Evolutionary conservation across 23 tunicate species (phyloP).

Genomic region (Corella eumyota): DNA sequence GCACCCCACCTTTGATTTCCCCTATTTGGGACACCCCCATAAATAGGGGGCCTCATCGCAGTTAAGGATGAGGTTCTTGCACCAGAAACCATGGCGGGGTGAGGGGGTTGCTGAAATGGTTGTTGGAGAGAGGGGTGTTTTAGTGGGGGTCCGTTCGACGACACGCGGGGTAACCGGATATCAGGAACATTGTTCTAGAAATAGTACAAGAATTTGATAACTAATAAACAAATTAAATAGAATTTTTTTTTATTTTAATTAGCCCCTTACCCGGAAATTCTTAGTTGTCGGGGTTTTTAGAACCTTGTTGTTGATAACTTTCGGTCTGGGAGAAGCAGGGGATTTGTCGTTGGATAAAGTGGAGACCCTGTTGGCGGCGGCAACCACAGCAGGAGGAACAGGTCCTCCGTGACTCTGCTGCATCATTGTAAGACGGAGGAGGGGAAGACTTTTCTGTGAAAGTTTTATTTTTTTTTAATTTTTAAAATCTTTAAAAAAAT

Average conservation of each 20-base stretch:
- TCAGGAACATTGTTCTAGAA: conserved; percentile 67
- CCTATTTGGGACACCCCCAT: conserved; percentile 1
- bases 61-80: conserved; percentile 25
- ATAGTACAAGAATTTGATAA: background rate
- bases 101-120: conserved; percentile 35
- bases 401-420: conserved; percentile 50
- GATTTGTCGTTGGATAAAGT: conserved; percentile 6
- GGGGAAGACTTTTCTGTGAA: conserved; percentile 70
- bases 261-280: background rate
- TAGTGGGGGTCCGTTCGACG: conserved; percentile 22
- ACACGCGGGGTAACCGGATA: conserved; percentile 70
- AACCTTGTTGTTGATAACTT: conserved; percentile 9
- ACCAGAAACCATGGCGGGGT: conserved; percentile 46
- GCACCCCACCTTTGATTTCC: conserved; percentile 42
- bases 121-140: conserved; percentile 26
- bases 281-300: background rate
- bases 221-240: too few species aligned
- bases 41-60: conserved; percentile 21
- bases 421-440: conserved; percentile 77
- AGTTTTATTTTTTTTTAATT: background rate
- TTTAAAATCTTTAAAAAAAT: background rate
- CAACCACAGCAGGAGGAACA: conserved; percentile 35
- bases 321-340: conserved; percentile 23
- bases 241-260: background rate
- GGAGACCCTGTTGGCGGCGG: conserved; percentile 33